Percentiles rank a stretch among this genome's conserved stretches.
phyloP scores from a whole-genome alignment of 2,113 vertebrate species.

The Gulo gulo region DNA sequence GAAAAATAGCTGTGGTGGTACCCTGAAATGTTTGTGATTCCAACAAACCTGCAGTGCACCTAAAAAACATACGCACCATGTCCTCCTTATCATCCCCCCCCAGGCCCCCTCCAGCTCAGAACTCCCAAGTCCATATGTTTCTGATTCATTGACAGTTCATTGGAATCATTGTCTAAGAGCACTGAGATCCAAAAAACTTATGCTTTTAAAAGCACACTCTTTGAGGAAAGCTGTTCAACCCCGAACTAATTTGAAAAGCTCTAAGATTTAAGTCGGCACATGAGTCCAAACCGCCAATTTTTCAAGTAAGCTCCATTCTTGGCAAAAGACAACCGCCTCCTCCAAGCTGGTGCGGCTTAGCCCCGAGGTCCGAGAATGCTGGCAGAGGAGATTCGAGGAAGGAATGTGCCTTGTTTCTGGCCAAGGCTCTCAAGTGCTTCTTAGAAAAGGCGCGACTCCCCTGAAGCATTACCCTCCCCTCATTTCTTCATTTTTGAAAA shows the following conservation, averaged over 20 bases:
- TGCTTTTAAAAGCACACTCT: conserved; percentile 27
- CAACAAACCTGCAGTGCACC: neutral
- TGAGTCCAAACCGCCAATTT: neutral
- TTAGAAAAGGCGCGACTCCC: neutral
- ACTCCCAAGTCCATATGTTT: neutral
- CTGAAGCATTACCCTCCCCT: neutral
- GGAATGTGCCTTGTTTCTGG: neutral
- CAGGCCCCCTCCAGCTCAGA: neutral
- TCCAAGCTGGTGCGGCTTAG: neutral
- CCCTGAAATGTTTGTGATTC: neutral
- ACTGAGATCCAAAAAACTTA: neutral
- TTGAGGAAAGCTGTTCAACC: conserved; percentile 5
- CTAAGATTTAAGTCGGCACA: neutral
- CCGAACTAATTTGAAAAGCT: conserved; percentile 56
- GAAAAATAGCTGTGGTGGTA: neutral
- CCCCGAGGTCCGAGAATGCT: neutral
- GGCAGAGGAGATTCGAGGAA: neutral
- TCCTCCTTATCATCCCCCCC: neutral
- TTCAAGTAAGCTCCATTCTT: conserved; percentile 15
- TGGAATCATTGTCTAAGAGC: conserved; percentile 34
- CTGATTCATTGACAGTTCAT: conserved; percentile 2
- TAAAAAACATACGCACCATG: neutral
- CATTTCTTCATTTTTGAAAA: neutral
- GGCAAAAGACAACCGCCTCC: neutral
- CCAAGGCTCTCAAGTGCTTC: neutral